Base-by-base conservation (phyloP, 2,797 vertebrate genomes). In the Leptoclinus maculatus region DNA sequence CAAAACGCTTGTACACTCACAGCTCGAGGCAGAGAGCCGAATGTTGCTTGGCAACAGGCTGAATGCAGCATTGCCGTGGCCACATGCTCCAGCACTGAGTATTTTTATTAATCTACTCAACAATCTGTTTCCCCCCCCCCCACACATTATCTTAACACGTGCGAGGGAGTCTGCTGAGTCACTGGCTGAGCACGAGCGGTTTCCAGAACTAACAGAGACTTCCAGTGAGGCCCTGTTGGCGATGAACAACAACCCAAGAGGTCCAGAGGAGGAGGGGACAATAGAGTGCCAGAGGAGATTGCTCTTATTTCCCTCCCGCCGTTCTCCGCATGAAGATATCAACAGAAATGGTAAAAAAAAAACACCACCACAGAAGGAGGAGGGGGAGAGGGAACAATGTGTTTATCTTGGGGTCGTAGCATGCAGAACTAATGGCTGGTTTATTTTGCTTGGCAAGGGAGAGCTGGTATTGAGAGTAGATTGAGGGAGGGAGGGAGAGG, bases 41-140 rank as follows among this genome's bases (percentile, higher is more conserved):
- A 88, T 74, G 90, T 93, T 94, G 89, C 92, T 82, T 87, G 92
- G 92, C 91, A 92, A 94, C 88, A 87, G 77, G 79, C 79, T 88
- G 85, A 91, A 91, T 83, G 84, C 85, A 84, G 87, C 80, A 79
- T 66, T 80, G 81, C 81, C 80, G 83, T 38, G 81, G 87, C 83
- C 86, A 83, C 85, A 85, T 82, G 84, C 82, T 87, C 66, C 67
- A 74, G 76, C 87, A 60, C 80, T 66, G 71, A 83, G 85, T 82
- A 82, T 86, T 83, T 91, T 83, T 86, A 92, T 87, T 88, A 89
- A 92, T 91, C 86, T 88, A 83, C 74, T 86, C 75, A 66, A 88
- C 92, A 92, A 81, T 90, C 91, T 91, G 91, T 75, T 89, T 91
- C 13, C 14, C 9, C 85, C 84, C 84, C 74, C 38, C 87, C 85